phyloP scores from a whole-genome alignment of 2,888 invertebrate species.

The Heliconius cydno region DNA sequence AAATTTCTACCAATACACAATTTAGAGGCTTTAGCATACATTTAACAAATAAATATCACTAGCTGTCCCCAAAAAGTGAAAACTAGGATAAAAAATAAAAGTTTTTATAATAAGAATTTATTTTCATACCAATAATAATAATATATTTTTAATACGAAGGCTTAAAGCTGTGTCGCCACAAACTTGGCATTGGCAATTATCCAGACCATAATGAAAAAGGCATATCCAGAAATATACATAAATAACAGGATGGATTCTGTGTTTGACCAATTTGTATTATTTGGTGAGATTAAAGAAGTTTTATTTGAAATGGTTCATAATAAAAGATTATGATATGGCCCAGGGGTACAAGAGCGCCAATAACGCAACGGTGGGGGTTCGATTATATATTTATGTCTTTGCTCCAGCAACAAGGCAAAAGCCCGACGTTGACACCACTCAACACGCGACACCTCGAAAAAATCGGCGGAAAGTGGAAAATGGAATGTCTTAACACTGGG shows the following conservation, averaged over 20 bases:
- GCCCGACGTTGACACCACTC: no score
- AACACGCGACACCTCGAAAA: no score
- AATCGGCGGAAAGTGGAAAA: no score
- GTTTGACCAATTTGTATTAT: not conserved
- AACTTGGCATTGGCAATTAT: conserved; percentile 21
- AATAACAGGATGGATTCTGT: not conserved
- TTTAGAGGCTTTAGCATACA: not conserved
- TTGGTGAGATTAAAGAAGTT: not conserved
- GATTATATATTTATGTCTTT: not conserved
- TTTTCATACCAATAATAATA: not conserved
- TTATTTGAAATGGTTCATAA: no score
- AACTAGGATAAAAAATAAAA: not conserved
- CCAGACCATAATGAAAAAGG: conserved; percentile 9
- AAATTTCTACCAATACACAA: not conserved
- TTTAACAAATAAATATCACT: not conserved
- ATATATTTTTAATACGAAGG: not conserved
- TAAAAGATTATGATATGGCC: no score
- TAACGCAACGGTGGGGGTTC: not conserved
- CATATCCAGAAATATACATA: conserved; percentile 3
- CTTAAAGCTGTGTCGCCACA: conserved; percentile 18
- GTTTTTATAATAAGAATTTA: not conserved
- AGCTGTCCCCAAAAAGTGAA: not conserved
- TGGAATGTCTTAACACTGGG: no score
- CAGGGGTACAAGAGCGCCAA: no score
- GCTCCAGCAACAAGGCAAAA: no score